Evolutionary conservation across 2,113 vertebrate species (phyloP).

Genomic region (Rostratula benghalensis): DNA sequence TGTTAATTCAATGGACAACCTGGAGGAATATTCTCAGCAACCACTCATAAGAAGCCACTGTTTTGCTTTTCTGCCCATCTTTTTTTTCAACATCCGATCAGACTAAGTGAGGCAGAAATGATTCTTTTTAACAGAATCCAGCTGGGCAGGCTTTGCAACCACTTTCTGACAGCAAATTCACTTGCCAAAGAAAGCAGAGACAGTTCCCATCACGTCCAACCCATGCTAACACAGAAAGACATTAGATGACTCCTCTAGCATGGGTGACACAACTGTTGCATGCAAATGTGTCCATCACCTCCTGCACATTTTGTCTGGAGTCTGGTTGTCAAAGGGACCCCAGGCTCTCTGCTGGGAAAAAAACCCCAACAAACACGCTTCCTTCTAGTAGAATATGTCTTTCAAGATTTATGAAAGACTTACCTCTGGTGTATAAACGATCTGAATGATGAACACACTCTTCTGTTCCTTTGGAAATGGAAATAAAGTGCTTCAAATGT

Average conservation of each 20-base stretch:
- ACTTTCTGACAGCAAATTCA: background rate
- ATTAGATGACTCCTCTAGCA: background rate
- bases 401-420: background rate
- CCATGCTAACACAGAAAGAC: background rate
- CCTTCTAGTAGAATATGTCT: background rate
- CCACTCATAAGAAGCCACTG: background rate
- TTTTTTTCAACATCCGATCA: background rate
- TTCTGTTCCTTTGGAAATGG: background rate
- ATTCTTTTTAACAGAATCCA: background rate
- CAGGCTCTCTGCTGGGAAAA: background rate
- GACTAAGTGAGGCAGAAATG: background rate
- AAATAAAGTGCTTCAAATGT: background rate
- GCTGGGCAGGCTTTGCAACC: background rate
- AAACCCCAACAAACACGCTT: background rate
- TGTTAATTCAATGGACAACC: background rate
- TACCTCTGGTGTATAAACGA: background rate
- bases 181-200: background rate
- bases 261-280: background rate
- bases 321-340: background rate
- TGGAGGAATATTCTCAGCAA: background rate
- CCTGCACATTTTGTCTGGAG: background rate
- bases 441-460: background rate
- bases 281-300: background rate
- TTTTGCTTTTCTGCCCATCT: background rate
- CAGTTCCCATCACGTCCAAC: background rate